Conservation (phyloP, 2,888 invertebrate genomes). For the Drosophila pseudotalamancana region DNA sequence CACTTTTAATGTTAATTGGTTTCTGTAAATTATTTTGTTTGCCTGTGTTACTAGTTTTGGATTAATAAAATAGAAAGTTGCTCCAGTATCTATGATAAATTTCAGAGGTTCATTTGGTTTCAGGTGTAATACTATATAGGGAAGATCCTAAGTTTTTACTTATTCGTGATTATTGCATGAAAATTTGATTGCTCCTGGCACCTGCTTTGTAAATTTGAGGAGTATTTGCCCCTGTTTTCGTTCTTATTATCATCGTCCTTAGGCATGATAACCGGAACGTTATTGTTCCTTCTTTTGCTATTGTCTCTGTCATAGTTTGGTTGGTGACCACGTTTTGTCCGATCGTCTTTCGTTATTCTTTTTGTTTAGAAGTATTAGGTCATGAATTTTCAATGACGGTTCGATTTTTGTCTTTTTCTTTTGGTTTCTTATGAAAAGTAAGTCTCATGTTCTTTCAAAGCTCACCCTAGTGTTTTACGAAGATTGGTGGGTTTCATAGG, state of each 20-base stretch:
- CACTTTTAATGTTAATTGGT: not conserved
- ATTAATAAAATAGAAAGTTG: no score
- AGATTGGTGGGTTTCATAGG: not conserved
- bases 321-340: not conserved
- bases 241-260: not conserved
- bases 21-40: no score
- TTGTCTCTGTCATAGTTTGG: not conserved
- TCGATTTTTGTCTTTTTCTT: not conserved
- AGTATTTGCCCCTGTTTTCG: not conserved
- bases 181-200: not conserved
- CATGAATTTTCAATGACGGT: not conserved
- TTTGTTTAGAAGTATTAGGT: not conserved
- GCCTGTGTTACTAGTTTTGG: no score
- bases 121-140: no score
- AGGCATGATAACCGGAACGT: not conserved
- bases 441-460: not conserved
- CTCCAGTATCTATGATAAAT: no score
- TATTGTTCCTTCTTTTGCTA: not conserved
- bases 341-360: not conserved
- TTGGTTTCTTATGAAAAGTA: not conserved
- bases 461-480: not conserved
- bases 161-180: not conserved
- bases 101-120: no score
- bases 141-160: not conserved
- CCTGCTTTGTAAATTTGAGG: not conserved